These are phyloP conservation scores for Nezara viridula DNA, from an alignment of 2,888 invertebrate genomes.

Conservation along the genomic window DNA sequence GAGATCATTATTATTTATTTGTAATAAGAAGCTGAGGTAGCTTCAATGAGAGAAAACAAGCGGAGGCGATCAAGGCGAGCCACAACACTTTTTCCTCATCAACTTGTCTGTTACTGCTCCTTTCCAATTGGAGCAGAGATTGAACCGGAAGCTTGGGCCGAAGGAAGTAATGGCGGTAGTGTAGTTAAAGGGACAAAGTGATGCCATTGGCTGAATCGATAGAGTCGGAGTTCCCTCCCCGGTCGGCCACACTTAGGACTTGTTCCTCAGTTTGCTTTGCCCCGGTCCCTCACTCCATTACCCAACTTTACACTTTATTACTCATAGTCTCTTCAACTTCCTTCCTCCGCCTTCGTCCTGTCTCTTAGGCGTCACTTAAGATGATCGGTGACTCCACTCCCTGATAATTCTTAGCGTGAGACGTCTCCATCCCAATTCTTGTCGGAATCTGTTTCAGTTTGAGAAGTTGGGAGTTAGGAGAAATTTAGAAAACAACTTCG, in stretches of 20 bases:
- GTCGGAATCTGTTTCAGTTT: background rate
- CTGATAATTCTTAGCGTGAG: background rate
- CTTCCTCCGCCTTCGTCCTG: background rate
- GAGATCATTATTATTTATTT: background rate
- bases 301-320: slow-evolving; percentile 60
- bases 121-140: background rate
- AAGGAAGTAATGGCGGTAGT: slow-evolving; percentile 29
- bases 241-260: slow-evolving; percentile 55
- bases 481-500: too few relatives aligned
- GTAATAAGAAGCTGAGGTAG: background rate
- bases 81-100: background rate
- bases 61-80: too few relatives aligned
- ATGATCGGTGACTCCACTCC: background rate
- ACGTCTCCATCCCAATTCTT: too few relatives aligned
- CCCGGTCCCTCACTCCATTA: slow-evolving; percentile 58
- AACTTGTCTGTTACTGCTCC: background rate
- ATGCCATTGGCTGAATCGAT: slow-evolving; percentile 48
- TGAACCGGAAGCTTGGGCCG: background rate
- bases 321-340: slow-evolving; percentile 50
- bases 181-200: slow-evolving; percentile 57
- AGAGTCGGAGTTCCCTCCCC: slow-evolving; percentile 35
- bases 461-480: background rate
- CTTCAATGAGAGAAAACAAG: too few relatives aligned
- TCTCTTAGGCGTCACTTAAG: background rate
- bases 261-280: slow-evolving; percentile 60